Evolutionary conservation across 2,888 invertebrate species (phyloP).

Genomic region (Micropterix aruncella): DNA sequence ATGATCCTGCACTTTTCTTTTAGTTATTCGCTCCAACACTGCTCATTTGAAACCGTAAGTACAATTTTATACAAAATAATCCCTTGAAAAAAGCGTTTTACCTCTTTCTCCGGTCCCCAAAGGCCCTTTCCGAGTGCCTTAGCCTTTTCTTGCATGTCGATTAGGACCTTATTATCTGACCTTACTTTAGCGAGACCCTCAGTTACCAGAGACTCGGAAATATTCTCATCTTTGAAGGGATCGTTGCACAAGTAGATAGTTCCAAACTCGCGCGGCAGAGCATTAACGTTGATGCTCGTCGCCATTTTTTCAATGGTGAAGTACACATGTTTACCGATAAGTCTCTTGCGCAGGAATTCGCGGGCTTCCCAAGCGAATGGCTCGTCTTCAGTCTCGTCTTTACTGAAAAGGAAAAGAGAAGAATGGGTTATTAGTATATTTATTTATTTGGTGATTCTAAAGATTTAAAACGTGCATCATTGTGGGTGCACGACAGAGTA

Average conservation of each 20-base stretch:
- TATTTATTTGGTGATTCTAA: too few species aligned
- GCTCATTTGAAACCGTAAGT: too few species aligned
- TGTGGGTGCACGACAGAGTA: too few species aligned
- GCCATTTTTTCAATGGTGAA: conserved; percentile 74
- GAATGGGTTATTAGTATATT: too few species aligned
- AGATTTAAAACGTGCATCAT: too few species aligned
- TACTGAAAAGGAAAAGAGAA: conserved; percentile 29
- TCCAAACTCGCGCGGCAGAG: conserved; percentile 46
- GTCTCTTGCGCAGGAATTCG: conserved; percentile 83
- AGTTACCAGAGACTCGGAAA: conserved; percentile 74
- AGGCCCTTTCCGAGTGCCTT: conserved; percentile 79
- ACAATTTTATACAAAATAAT: too few species aligned
- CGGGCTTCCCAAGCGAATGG: conserved; percentile 97
- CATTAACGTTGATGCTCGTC: conserved; percentile 48
- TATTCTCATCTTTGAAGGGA: conserved; percentile 63
- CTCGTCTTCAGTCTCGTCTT: conserved; percentile 68
- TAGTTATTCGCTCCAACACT: too few species aligned
- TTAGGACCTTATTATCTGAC: conserved; percentile 27
- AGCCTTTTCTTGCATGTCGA: conserved; percentile 82
- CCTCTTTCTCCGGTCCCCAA: conserved; percentile 41
- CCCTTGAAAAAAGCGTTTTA: too few species aligned
- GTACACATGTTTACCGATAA: conserved; percentile 81
- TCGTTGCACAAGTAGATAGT: conserved; percentile 76
- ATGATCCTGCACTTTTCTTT: too few species aligned
- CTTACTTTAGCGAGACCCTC: conserved; percentile 82